Evolutionary conservation across 2,888 invertebrate species (phyloP).

Genomic region (Epinotia bilunana): DNA sequence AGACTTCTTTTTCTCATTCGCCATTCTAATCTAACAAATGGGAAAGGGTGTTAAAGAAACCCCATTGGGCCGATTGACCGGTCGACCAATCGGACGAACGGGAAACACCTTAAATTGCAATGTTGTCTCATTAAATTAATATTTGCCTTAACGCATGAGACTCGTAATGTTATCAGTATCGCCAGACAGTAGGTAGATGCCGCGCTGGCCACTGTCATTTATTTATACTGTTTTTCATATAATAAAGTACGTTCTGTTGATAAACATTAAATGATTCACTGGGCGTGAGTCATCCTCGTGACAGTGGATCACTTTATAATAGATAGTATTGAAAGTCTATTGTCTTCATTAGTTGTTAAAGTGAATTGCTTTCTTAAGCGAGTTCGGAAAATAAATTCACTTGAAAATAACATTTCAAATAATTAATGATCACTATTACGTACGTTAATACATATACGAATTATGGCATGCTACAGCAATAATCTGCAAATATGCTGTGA

Average conservation of each 20-base stretch:
- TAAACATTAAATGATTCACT: conserved; percentile 32
- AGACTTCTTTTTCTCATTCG: too few species aligned
- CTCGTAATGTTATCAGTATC: conserved; percentile 57
- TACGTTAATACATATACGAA: neutral
- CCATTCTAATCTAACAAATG: too few species aligned
- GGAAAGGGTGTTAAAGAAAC: too few species aligned
- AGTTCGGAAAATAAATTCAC: neutral
- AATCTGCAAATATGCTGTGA: neutral
- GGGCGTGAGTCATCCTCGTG: conserved; percentile 26
- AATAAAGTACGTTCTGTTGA: conserved; percentile 10
- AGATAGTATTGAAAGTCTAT: neutral
- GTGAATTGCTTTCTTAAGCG: neutral
- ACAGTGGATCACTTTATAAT: conserved; percentile 10
- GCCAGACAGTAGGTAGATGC: conserved; percentile 51
- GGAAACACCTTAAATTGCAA: too few species aligned
- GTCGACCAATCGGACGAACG: too few species aligned
- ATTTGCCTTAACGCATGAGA: conserved; percentile 41
- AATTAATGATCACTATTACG: too few species aligned
- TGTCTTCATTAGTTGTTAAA: neutral
- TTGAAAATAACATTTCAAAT: neutral
- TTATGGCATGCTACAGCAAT: neutral
- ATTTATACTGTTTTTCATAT: conserved; percentile 35
- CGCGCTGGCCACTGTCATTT: conserved; percentile 55
- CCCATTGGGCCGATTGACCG: too few species aligned
- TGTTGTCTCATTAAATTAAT: conserved; percentile 5